A percentile compares a stretch with the other conserved stretches of the same genome.
Evolutionary conservation across 1,140 invertebrate species (phyloP).

Genomic region (Zaprionus africanus): DNA sequence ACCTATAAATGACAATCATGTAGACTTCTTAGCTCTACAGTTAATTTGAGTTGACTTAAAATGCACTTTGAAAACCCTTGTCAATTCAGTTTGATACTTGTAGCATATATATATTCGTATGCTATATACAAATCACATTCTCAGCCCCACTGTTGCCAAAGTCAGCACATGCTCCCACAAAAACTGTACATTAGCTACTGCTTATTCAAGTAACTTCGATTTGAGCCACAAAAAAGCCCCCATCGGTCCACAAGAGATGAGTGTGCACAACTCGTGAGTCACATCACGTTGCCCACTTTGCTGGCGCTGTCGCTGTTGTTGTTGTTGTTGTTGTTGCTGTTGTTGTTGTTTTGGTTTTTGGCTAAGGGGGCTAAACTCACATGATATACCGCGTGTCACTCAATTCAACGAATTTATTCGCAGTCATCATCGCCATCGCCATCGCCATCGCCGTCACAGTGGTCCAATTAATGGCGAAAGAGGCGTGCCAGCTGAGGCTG

Average conservation of each 20-base stretch:
- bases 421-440: slow-evolving; percentile 39
- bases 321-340: neutral
- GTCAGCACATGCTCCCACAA: too few species aligned
- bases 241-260: neutral
- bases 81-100: neutral
- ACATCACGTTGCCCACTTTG: slow-evolving; percentile 25
- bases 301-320: neutral
- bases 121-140: neutral
- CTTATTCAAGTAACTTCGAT: neutral
- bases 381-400: slow-evolving; percentile 44
- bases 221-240: slow-evolving; percentile 5
- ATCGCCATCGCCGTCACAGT: slow-evolving; percentile 22
- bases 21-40: too few species aligned
- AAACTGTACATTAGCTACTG: too few species aligned
- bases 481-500: neutral
- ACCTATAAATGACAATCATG: too few species aligned
- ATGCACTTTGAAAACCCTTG: neutral
- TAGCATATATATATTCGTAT: neutral
- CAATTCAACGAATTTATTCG: slow-evolving; percentile 33
- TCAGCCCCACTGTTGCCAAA: neutral
- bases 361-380: slow-evolving; percentile 28
- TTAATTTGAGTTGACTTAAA: neutral
- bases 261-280: slow-evolving; percentile 33
- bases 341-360: neutral
- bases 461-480: slow-evolving; percentile 32